Percentiles rank a stretch among this genome's conserved stretches.
These are phyloP conservation scores for Lampropteryx suffumata DNA, from an alignment of 2,888 invertebrate species.

Conservation along the genomic window DNA sequence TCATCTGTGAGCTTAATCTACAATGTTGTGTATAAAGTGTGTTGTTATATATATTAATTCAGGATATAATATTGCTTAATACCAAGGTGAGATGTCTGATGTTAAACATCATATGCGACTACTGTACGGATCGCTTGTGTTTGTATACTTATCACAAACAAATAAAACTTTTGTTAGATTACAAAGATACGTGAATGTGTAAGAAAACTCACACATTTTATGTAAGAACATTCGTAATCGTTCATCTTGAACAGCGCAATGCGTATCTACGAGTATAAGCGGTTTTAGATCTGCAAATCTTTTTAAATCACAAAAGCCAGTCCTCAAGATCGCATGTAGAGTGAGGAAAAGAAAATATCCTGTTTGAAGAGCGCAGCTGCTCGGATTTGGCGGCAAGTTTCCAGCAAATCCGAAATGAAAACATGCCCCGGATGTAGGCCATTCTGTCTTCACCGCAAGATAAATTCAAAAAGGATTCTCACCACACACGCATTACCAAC, in stretches of 20 bases:
- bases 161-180: too few species aligned
- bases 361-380: constrained; percentile 71
- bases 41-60: too few species aligned
- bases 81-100: too few species aligned
- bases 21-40: too few species aligned
- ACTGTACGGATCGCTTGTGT: too few species aligned
- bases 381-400: constrained; percentile 74
- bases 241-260: constrained; percentile 45
- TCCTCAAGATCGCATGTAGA: constrained; percentile 75
- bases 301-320: constrained; percentile 81
- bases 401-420: constrained; percentile 79
- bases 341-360: constrained; percentile 77
- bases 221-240: constrained; percentile 32
- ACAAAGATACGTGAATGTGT: too few species aligned
- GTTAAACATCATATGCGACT: too few species aligned
- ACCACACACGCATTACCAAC: constrained; percentile 66
- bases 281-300: constrained; percentile 74
- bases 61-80: too few species aligned
- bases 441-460: constrained; percentile 62
- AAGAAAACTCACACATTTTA: too few species aligned
- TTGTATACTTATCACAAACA: too few species aligned
- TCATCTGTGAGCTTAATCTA: too few species aligned
- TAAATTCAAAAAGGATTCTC: constrained; percentile 74
- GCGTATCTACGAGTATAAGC: constrained; percentile 66
- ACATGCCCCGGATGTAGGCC: constrained; percentile 74